Conservation (phyloP, 2,888 invertebrate species). For the Cancer borealis region DNA sequence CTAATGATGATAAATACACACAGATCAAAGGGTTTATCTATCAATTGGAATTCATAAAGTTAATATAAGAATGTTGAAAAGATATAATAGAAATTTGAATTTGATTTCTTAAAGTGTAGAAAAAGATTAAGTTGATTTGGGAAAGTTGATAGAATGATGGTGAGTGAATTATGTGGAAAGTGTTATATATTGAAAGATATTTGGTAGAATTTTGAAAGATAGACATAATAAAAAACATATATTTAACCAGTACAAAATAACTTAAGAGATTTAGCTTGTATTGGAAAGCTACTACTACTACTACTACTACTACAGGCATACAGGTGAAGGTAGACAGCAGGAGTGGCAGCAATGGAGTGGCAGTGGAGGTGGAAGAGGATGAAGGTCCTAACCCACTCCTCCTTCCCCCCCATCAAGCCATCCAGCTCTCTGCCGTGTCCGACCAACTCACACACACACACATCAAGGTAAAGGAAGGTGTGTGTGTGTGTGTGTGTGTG, state of each 20-base stretch:
- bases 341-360: not conserved
- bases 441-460: slow-evolving; percentile 56
- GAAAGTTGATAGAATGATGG: too few species aligned
- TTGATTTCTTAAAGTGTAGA: too few species aligned
- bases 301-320: not conserved
- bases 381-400: not conserved
- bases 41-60: not conserved
- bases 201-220: too few species aligned
- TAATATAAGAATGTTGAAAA: not conserved
- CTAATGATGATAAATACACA: too few species aligned
- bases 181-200: too few species aligned
- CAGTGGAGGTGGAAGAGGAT: too few species aligned
- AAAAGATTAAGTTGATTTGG: too few species aligned
- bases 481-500: not conserved
- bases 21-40: too few species aligned
- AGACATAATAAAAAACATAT: too few species aligned
- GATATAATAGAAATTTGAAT: not conserved
- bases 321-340: not conserved
- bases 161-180: too few species aligned
- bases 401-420: slow-evolving; percentile 46
- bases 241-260: too few species aligned
- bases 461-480: slow-evolving; percentile 42
- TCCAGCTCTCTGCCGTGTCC: slow-evolving; percentile 62
- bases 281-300: not conserved
- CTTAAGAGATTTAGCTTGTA: too few species aligned